phyloP scores from a whole-genome alignment of 2,797 vertebrate genomes.

The Trematomus bernacchii region DNA sequence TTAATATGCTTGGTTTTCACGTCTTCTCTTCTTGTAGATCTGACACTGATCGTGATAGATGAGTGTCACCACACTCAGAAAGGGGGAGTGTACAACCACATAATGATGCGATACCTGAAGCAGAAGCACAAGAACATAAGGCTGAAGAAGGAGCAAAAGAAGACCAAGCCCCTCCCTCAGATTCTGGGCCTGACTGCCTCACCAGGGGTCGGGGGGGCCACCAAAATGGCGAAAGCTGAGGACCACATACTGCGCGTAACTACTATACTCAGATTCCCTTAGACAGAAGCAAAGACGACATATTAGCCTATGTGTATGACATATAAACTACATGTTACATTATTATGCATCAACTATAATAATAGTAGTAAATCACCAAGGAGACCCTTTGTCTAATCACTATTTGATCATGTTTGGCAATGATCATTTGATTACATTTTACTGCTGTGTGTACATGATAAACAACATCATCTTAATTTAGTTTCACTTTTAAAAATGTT shows the following conservation, averaged over 20 bases:
- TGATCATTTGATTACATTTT: no score
- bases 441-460: no score
- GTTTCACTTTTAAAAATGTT: slow-evolving; percentile 5
- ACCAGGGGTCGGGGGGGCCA: slow-evolving; percentile 94
- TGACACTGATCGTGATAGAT: slow-evolving; percentile 94
- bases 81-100: slow-evolving; percentile 93
- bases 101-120: slow-evolving; percentile 94
- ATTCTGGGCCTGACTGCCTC: slow-evolving; percentile 96
- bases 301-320: not conserved
- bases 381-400: no score
- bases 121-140: slow-evolving; percentile 88
- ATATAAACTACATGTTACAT: not conserved
- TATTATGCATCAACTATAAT: not conserved
- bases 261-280: slow-evolving; percentile 16
- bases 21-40: slow-evolving; percentile 79
- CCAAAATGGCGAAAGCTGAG: slow-evolving; percentile 85
- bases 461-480: not conserved
- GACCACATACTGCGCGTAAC: slow-evolving; percentile 95
- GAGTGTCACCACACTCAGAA: slow-evolving; percentile 99
- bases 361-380: not conserved
- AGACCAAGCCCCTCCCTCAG: slow-evolving; percentile 87
- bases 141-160: slow-evolving; percentile 85
- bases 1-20: not conserved
- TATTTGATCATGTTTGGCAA: no score
- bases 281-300: not conserved